These are phyloP conservation scores for Vanessa atalanta DNA, from an alignment of 1,140 invertebrate genomes.

Conservation along the genomic window DNA sequence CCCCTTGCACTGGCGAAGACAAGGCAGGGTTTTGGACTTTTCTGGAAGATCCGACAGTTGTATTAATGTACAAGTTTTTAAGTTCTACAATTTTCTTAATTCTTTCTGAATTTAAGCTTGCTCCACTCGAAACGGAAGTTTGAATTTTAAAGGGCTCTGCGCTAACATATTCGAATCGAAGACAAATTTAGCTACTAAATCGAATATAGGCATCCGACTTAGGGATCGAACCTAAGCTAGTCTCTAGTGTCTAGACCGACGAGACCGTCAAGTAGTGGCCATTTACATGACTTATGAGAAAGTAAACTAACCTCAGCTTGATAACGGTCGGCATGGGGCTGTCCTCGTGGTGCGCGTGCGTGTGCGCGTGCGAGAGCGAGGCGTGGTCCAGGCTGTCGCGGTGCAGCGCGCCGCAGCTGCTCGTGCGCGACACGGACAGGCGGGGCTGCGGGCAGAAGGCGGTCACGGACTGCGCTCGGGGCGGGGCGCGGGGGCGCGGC, in stretches of 20 bases:
- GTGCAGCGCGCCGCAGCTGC: slow-evolving; percentile 46
- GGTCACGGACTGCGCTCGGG: neutral
- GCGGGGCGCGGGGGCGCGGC: slow-evolving; percentile 67
- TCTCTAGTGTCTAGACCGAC: too few species aligned
- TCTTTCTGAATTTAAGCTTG: too few species aligned
- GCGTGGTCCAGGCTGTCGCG: slow-evolving; percentile 53
- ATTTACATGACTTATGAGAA: neutral
- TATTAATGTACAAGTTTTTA: too few species aligned
- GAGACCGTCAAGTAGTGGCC: too few species aligned
- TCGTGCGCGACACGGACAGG: slow-evolving; percentile 54
- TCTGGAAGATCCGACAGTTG: slow-evolving; percentile 34
- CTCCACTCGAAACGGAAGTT: too few species aligned
- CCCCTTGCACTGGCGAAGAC: neutral
- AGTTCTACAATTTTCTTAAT: too few species aligned
- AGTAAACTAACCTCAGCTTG: slow-evolving; percentile 55
- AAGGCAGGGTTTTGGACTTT: slow-evolving; percentile 49
- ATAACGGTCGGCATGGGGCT: slow-evolving; percentile 56
- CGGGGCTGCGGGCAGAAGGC: slow-evolving; percentile 47
- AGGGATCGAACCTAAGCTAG: too few species aligned
- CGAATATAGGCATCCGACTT: too few species aligned
- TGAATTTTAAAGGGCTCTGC: too few species aligned
- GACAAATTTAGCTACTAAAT: too few species aligned
- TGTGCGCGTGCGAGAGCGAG: slow-evolving; percentile 30
- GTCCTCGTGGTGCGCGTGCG: slow-evolving; percentile 45
- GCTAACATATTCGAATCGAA: too few species aligned